A percentile compares a stretch with the other conserved stretches of the same genome.
These are phyloP conservation scores for Bursaphelenchus mucronatus DNA, from an alignment of 1,140 invertebrate genomes.

Conservation along the genomic window DNA sequence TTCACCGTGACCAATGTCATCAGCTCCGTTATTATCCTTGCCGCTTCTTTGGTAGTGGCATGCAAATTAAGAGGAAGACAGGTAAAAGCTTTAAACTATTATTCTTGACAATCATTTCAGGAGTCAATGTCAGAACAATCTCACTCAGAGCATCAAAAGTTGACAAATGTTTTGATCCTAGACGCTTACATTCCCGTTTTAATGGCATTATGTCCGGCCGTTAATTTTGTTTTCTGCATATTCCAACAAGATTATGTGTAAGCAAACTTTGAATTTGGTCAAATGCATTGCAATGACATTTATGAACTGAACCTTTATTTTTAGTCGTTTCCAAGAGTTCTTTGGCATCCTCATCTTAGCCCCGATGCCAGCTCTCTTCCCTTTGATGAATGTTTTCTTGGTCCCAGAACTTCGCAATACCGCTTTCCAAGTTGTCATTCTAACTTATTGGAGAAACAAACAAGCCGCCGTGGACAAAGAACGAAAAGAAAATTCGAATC, in stretches of 20 bases:
- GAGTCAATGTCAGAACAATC: conserved; percentile 38
- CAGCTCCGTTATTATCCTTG: conserved; percentile 24
- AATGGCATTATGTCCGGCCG: conserved; percentile 14
- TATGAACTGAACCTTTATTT: conserved; percentile 4
- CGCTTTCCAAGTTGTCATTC: conserved; percentile 34
- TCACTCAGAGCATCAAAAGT: conserved; percentile 27
- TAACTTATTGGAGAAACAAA: conserved; percentile 24
- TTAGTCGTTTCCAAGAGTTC: conserved; percentile 34
- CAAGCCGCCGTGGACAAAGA: conserved; percentile 1
- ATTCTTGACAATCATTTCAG: neutral
- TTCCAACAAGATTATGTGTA: conserved; percentile 26
- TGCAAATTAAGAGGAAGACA: conserved; percentile 27
- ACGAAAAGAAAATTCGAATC: conserved; percentile 3
- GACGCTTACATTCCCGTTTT: conserved; percentile 37
- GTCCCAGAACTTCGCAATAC: conserved; percentile 31
- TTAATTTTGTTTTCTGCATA: conserved; percentile 32
- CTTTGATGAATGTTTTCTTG: conserved; percentile 29
- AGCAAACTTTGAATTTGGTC: neutral
- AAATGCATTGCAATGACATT: neutral
- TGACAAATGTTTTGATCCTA: conserved; percentile 39
- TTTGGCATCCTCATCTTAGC: conserved; percentile 33
- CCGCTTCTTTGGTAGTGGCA: conserved; percentile 29
- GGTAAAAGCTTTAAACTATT: neutral
- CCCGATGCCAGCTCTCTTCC: conserved; percentile 32
- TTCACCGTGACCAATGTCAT: conserved; percentile 22